Base-by-base conservation (phyloP, 1,140 invertebrate species). In the Drosophila takahashii region DNA sequence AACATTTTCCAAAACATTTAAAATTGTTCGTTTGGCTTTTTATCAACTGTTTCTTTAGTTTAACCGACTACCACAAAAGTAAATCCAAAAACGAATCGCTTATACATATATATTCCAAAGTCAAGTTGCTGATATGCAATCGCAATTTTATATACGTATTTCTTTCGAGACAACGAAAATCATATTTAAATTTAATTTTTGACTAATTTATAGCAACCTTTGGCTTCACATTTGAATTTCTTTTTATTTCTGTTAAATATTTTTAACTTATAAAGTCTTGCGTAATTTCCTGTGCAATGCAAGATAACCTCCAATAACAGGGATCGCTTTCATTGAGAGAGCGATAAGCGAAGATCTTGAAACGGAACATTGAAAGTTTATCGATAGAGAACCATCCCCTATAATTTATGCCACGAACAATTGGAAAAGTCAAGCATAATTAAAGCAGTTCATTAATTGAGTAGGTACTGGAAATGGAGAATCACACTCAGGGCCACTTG, bases 391-490 rank as follows among this genome's bases (percentile, higher is more conserved):
- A 41, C 41, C 42, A 11, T 27, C 15, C 18, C 27, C 18, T 18
- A 27, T 71, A 78, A 71, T 71, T 71, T 60, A 69, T 66, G 50
- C 53, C 48, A 22, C 34, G 27, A 65, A 32, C 44, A 47, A 48
- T 32, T 60, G 22, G n/a, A n/a, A 53, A 29, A 42, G 57, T 73
- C 48, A 61, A 36, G 42, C 69, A 74, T 74, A 74, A 74, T 64
- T 74, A 74, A 74, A 74, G 51, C 58, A 74, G 69, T 74, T 74
- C 56, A 56, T 74, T 74, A 64, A 42, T 64, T 54, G 48, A 42
- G 39, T n/a, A 39, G 42, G 51, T 41, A 48, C 36, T 29, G 64
- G 64, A 39, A 41, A 69, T 10, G 42, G 41, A 70, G 64, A 47
- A 69, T 56, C 62, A 36, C 50, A 39, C 34, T 67, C 29, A 16